Percentiles rank a stretch among this genome's conserved stretches.
These are phyloP conservation scores for Chrysolina oricalcia DNA, from an alignment of 2,888 invertebrate genomes.

Conservation along the genomic window DNA sequence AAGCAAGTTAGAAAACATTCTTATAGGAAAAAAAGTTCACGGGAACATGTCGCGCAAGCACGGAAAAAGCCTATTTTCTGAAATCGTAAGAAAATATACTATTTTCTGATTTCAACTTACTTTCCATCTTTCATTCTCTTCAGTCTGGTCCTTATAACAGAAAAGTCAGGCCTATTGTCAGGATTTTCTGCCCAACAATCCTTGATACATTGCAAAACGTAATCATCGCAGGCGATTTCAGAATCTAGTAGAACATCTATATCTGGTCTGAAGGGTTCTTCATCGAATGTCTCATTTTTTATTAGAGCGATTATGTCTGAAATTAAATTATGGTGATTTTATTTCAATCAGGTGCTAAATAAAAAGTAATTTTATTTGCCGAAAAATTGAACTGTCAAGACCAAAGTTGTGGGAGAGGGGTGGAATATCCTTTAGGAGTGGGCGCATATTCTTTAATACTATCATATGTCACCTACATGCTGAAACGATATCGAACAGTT, in stretches of 20 bases:
- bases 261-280: conserved; percentile 87
- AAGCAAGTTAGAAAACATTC: too few species aligned
- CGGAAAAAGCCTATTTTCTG: too few species aligned
- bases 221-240: conserved; percentile 85
- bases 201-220: conserved; percentile 85
- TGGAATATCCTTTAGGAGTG: too few species aligned
- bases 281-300: conserved; percentile 79
- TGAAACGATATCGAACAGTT: too few species aligned
- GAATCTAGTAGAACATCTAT: conserved; percentile 81
- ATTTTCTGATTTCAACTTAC: conserved; percentile 75
- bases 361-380: too few species aligned
- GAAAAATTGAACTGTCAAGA: too few species aligned
- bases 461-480: too few species aligned
- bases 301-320: conserved; percentile 90
- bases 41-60: too few species aligned
- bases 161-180: conserved; percentile 88
- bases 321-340: conserved; percentile 54
- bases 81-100: too few species aligned
- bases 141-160: conserved; percentile 82
- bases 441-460: too few species aligned
- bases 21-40: too few species aligned
- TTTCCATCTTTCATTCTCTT: conserved; percentile 93
- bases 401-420: too few species aligned
- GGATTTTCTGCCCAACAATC: conserved; percentile 94
- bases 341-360: not conserved